phyloP scores from a whole-genome alignment of 64 coral and sea anemone genomes.

The Pocillopora damicornis region DNA sequence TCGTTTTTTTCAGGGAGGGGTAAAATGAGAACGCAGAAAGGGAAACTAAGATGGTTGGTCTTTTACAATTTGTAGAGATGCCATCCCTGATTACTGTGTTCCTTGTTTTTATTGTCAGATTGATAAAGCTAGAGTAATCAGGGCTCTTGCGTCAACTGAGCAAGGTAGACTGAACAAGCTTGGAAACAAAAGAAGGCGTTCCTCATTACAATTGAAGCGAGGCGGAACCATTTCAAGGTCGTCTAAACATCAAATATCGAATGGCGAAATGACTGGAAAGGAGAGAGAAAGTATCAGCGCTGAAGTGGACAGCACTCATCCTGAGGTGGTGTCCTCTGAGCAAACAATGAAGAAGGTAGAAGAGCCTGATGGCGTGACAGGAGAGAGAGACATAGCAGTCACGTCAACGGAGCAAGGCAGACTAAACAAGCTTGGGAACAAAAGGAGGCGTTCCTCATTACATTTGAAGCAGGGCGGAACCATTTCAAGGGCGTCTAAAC shows the following conservation, averaged over 20 bases:
- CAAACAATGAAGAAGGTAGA: background rate
- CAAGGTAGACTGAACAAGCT: conserved; percentile 4
- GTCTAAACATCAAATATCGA: background rate
- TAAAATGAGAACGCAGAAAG: too few species aligned
- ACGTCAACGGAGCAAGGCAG: background rate
- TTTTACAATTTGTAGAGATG: too few species aligned
- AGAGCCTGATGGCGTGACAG: background rate
- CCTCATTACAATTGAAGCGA: background rate
- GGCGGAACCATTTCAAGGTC: conserved; percentile 5
- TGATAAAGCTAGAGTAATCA: background rate
- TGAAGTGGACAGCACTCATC: background rate
- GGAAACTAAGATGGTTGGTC: too few species aligned
- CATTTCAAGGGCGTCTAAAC: background rate
- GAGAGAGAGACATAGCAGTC: background rate
- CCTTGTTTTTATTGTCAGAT: background rate
- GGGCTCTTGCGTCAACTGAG: background rate
- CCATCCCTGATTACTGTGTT: background rate
- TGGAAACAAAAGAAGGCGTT: conserved; percentile 18
- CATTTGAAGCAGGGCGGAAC: background rate
- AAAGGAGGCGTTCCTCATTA: conserved; percentile 15
- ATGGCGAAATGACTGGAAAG: background rate
- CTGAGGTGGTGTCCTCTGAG: background rate
- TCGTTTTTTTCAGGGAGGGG: too few species aligned
- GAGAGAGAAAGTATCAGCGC: background rate
- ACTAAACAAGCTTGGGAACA: conserved; percentile 7